Conservation (phyloP, 2,888 invertebrate species). For the Athrips mouffetella region DNA sequence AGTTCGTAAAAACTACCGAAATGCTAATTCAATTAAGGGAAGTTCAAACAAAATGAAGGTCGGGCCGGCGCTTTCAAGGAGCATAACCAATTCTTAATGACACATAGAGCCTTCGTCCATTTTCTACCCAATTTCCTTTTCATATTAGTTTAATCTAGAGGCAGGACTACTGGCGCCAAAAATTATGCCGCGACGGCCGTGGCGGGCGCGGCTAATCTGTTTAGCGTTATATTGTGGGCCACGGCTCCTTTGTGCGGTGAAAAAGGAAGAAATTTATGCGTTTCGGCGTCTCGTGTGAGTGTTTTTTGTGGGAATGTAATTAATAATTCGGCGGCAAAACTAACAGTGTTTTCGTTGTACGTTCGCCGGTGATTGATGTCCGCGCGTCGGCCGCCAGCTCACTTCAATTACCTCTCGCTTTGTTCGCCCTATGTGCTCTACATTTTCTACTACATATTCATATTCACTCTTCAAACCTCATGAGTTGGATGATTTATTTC, state of each 20-base stretch:
- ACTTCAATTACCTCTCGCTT: slow-evolving; percentile 49
- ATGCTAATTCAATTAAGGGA: slow-evolving; percentile 75
- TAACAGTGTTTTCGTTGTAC: slow-evolving; percentile 77
- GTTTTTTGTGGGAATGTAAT: slow-evolving; percentile 77
- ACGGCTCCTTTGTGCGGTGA: slow-evolving; percentile 73
- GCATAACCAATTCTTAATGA: slow-evolving; percentile 75
- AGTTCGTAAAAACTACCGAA: slow-evolving; percentile 69
- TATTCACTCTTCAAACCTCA: slow-evolving; percentile 11
- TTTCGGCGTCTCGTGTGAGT: slow-evolving; percentile 73
- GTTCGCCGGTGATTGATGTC: slow-evolving; percentile 65
- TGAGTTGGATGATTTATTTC: slow-evolving; percentile 10
- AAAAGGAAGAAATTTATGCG: slow-evolving; percentile 78
- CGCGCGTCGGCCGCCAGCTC: slow-evolving; percentile 33
- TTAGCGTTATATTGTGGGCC: slow-evolving; percentile 71
- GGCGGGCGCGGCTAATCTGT: slow-evolving; percentile 72
- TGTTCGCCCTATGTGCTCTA: slow-evolving; percentile 20
- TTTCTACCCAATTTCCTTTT: slow-evolving; percentile 79
- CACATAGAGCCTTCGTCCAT: slow-evolving; percentile 72
- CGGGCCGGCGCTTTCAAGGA: slow-evolving; percentile 51
- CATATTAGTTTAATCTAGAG: slow-evolving; percentile 78
- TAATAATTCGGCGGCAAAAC: slow-evolving; percentile 80
- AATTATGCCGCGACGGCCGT: slow-evolving; percentile 74
- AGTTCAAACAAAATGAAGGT: slow-evolving; percentile 70
- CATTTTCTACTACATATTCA: slow-evolving; percentile 8
- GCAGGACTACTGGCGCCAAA: slow-evolving; percentile 78